phyloP scores from a whole-genome alignment of 2,888 invertebrate genomes.

The Mellilla xanthometata region DNA sequence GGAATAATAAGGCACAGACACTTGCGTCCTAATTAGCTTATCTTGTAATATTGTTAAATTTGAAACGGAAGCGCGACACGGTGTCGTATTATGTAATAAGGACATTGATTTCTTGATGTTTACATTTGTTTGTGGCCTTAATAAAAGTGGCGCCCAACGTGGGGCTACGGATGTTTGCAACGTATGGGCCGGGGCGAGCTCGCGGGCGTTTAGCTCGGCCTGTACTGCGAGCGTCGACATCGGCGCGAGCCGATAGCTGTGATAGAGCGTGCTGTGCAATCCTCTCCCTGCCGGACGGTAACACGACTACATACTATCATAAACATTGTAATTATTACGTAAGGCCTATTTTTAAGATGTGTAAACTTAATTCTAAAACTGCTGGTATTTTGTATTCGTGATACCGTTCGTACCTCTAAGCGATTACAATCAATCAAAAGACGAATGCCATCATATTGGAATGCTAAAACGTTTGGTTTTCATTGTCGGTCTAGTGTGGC shows the following conservation, averaged over 20 bases:
- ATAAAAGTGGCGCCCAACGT: slow-evolving; percentile 63
- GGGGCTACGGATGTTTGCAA: slow-evolving; percentile 57
- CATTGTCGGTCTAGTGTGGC: too few relatives aligned
- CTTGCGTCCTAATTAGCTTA: slow-evolving; percentile 62
- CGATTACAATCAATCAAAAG: slow-evolving; percentile 7
- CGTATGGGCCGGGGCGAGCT: too few relatives aligned
- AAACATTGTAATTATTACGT: slow-evolving; percentile 41
- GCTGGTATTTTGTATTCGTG: slow-evolving; percentile 53
- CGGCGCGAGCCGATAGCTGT: slow-evolving; percentile 69
- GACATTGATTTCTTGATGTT: slow-evolving; percentile 61
- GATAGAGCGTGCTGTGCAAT: slow-evolving; percentile 78
- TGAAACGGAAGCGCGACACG: slow-evolving; percentile 57
- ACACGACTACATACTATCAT: slow-evolving; percentile 40
- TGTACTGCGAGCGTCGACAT: slow-evolving; percentile 44
- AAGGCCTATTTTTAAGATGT: slow-evolving; percentile 65
- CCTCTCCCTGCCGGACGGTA: slow-evolving; percentile 54
- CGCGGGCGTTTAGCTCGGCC: too few relatives aligned
- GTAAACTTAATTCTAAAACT: slow-evolving; percentile 48
- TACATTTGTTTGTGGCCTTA: slow-evolving; percentile 80
- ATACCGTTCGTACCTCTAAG: slow-evolving; percentile 41
- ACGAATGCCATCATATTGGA: slow-evolving; percentile 3
- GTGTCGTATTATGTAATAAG: slow-evolving; percentile 54
- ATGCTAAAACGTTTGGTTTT: slow-evolving; percentile 2
- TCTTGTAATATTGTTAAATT: slow-evolving; percentile 36
- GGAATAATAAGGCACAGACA: slow-evolving; percentile 48